These are phyloP conservation scores for Botia kubotai DNA, from an alignment of 2,797 vertebrate species.

Conservation along the genomic window DNA sequence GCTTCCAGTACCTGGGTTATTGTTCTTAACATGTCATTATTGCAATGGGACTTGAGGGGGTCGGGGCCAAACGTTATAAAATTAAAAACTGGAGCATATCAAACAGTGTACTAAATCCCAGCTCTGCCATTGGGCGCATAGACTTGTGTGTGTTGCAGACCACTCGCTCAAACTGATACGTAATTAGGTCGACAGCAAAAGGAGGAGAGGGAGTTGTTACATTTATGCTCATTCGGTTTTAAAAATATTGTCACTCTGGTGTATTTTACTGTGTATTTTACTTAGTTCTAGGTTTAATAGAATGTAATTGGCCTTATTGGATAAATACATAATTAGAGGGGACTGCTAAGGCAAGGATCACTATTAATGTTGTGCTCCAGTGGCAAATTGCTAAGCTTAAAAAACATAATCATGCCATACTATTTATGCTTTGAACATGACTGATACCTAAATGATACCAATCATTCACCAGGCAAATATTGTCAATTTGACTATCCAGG, in stretches of 20 bases:
- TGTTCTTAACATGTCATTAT: slow-evolving; percentile 87
- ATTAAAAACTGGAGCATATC: slow-evolving; percentile 87
- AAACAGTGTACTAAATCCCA: slow-evolving; percentile 83
- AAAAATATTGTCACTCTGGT: slow-evolving; percentile 74
- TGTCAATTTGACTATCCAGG: no score
- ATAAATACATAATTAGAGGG: slow-evolving; percentile 34
- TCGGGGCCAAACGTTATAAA: slow-evolving; percentile 79
- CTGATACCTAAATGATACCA: not conserved
- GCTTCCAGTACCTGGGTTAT: slow-evolving; percentile 74
- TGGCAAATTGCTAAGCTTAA: not conserved
- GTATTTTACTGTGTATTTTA: slow-evolving; percentile 2
- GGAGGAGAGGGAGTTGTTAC: slow-evolving; percentile 70
- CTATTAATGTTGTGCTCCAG: no score
- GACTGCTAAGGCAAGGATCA: not conserved
- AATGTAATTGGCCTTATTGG: slow-evolving; percentile 14
- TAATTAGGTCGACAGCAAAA: slow-evolving; percentile 86
- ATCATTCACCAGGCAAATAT: no score
- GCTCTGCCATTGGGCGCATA: slow-evolving; percentile 77
- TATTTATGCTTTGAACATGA: not conserved
- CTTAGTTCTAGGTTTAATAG: not conserved
- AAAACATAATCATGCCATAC: not conserved
- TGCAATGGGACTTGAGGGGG: slow-evolving; percentile 75
- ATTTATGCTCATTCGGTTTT: slow-evolving; percentile 74
- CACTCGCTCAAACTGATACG: slow-evolving; percentile 78
- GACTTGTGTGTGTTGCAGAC: slow-evolving; percentile 72